Conservation (phyloP, 2,797 vertebrate species). For the Crenichthys baileyi region DNA sequence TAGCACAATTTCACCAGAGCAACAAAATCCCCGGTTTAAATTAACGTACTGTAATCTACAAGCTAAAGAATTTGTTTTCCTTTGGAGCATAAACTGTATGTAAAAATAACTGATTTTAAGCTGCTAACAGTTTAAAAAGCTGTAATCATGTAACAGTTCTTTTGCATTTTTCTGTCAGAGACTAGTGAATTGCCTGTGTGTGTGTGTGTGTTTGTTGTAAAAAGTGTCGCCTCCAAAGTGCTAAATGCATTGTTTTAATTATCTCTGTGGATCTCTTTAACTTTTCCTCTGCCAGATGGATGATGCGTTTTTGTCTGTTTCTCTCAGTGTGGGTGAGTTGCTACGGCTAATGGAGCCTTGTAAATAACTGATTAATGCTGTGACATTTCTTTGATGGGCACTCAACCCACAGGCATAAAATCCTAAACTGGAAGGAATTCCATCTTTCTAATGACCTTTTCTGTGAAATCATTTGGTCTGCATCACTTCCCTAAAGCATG, state of each 20-base stretch:
- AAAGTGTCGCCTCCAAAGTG: slow-evolving; percentile 32
- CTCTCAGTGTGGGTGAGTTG: slow-evolving; percentile 49
- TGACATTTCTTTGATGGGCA: slow-evolving; percentile 84
- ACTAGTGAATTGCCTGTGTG: slow-evolving; percentile 17
- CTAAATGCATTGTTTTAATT: slow-evolving; percentile 47
- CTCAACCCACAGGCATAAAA: slow-evolving; percentile 61
- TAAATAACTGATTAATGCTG: slow-evolving; percentile 79
- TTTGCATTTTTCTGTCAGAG: slow-evolving; percentile 36
- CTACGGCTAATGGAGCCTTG: slow-evolving; percentile 49
- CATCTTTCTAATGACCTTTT: slow-evolving; percentile 13
- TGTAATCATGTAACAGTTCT: slow-evolving; percentile 14
- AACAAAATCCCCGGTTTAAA: not conserved
- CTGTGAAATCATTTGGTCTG: slow-evolving; percentile 9
- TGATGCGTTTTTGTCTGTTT: slow-evolving; percentile 35
- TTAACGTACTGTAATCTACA: not conserved
- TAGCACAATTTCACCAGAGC: not conserved
- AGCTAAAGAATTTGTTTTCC: not conserved
- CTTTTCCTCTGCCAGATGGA: slow-evolving; percentile 45
- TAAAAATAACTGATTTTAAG: slow-evolving; percentile 7
- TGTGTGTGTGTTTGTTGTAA: slow-evolving; percentile 7
- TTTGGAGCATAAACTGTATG: not conserved
- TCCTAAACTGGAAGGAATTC: slow-evolving; percentile 44
- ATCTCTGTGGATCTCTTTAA: slow-evolving; percentile 50
- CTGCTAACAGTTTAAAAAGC: slow-evolving; percentile 6
- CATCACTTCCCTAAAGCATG: not conserved